These are phyloP conservation scores for Polypedilum pembai DNA, from an alignment of 1,140 invertebrate species.

Conservation along the genomic window DNA sequence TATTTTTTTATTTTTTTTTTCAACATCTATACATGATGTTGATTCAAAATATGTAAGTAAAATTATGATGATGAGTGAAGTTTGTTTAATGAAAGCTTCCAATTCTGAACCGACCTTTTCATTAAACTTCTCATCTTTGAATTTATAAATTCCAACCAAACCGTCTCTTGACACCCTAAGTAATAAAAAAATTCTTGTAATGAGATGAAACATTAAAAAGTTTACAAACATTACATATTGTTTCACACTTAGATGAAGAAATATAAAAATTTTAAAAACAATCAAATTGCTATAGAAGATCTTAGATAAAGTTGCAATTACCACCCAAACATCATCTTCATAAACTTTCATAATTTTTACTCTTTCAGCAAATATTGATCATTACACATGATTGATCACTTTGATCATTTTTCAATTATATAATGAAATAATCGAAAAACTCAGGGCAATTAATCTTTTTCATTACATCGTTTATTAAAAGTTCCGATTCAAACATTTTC, in stretches of 20 bases:
- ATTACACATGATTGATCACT: not conserved
- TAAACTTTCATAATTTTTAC: constrained; percentile 50
- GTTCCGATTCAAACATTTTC: not conserved
- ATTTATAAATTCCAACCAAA: constrained; percentile 66
- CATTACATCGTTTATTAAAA: not conserved
- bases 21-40: too few relatives aligned
- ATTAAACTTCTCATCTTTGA: constrained; percentile 63
- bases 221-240: constrained; percentile 49
- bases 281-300: too few relatives aligned
- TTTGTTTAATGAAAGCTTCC: constrained; percentile 48
- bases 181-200: too few relatives aligned
- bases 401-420: not conserved
- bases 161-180: constrained; percentile 50
- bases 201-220: too few relatives aligned
- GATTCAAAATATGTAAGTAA: too few relatives aligned
- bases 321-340: constrained; percentile 51
- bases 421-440: not conserved
- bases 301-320: too few relatives aligned
- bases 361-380: constrained; percentile 39
- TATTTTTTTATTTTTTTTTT: too few relatives aligned
- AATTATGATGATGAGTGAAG: not conserved
- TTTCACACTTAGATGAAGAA: constrained; percentile 46
- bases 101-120: constrained; percentile 56
- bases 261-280: too few relatives aligned
- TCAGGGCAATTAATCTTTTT: not conserved